Evolutionary conservation across 2,888 invertebrate species (phyloP), one percentile per base, ranked within the genome.

Genomic region (Meteorus cinctellus): DNA sequence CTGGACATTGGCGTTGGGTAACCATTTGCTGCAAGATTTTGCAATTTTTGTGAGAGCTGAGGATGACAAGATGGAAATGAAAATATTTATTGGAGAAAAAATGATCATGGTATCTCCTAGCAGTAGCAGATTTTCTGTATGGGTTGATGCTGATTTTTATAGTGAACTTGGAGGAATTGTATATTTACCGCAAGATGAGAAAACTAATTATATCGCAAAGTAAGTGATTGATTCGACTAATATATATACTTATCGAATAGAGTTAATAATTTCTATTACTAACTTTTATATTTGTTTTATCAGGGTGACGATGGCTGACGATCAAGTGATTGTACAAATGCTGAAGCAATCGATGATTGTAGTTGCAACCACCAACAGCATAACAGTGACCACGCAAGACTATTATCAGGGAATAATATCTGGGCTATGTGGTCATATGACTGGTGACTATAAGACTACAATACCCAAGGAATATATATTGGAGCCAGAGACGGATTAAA

Each of bases 1-100:
- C 8, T 91, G 90, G 90, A 87, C 86, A 1, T 75, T 89, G 55
- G 80, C 87, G 45, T 80, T 87, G 12, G 89, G 86, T 4, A 86
- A 90, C 77, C 75, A 81, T 45, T 66, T 78, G 1, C 65, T 82
- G 10, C 79, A 85, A 36, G 81, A 84, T 27, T 88, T 85, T 55
- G 88, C 87, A 12, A 74, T 90, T 65, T 89, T 87, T 74, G 86
- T 85, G 0, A 90, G 89, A 79, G 80, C 79, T 34, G 68, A 87
- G 3, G 82, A 72, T n/a, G 74, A 80, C 4, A 81, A 80, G 60
- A 19, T 86, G n/a, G 84, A 82, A 0, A 12, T 83, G 12, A 83
- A 77, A 36, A 66, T 88, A 1, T 75, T 73, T 62, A 24, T 79
- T 14, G 74, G 59, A 2, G 41, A 72, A 45, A 79, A 84, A 29